phyloP scores from a whole-genome alignment of 2,113 vertebrate species.

The Cnemophilus loriae region DNA sequence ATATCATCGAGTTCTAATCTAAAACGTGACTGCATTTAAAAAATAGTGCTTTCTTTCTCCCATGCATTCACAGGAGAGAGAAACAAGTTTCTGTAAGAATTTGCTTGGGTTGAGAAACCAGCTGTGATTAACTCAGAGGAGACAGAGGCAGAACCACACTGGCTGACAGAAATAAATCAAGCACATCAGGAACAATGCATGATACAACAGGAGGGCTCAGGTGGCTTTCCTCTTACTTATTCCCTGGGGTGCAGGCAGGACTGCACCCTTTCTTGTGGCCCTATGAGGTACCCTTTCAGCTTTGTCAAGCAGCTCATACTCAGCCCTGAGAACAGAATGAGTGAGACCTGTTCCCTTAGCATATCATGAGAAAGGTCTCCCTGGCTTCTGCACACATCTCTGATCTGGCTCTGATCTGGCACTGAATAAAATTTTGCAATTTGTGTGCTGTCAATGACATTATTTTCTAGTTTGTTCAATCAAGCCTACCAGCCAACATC shows the following conservation, averaged over 20 bases:
- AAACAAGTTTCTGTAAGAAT: neutral
- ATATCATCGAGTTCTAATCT: neutral
- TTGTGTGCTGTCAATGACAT: neutral
- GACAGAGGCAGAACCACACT: neutral
- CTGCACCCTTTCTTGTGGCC: neutral
- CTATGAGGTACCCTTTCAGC: neutral
- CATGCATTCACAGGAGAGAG: neutral
- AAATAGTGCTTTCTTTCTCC: neutral
- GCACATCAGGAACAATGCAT: neutral
- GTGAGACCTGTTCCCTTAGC: neutral
- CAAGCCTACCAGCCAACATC: neutral
- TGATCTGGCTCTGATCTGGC: neutral
- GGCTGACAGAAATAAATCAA: neutral
- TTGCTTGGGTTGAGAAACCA: neutral
- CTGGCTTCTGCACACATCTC: neutral
- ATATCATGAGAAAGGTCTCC: rapidly evolving
- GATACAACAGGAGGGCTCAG: neutral
- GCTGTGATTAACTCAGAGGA: neutral
- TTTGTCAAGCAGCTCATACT: neutral
- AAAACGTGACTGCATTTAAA: neutral
- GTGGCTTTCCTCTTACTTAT: neutral
- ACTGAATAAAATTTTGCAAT: neutral
- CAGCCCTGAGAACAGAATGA: neutral
- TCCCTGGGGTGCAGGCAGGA: neutral
- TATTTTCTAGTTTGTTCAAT: neutral